Base-by-base conservation (phyloP, 1,140 invertebrate species). In the Megalopta genalis region DNA sequence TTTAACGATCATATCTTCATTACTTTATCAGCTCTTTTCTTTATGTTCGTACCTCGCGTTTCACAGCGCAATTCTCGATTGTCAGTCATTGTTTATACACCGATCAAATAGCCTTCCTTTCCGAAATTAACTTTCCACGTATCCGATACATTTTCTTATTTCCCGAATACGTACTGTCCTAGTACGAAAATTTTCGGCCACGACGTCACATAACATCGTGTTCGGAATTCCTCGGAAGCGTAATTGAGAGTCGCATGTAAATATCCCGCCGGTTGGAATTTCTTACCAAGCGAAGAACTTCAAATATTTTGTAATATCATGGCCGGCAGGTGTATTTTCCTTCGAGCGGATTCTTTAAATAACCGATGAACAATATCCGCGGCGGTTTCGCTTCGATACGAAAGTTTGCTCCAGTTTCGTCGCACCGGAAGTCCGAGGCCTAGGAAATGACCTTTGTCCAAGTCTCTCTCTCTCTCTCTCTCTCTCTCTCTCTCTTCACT, bases 361-460 rank as follows among this genome's bases (percentile, higher is more conserved):
- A 27, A 39, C 14, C 32, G 10, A 0, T 3, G 42, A 10, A 52
- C 42, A 21, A 60, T 52, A 32, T 62, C 3, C n/a, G 25, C n/a
- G 21, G 18, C 4, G 27, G 21, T 59, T 46, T 8, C 2, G 3
- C 49, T 39, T 63, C 54, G 9, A 42, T 57, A 7, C 54, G 0
- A 5, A 9, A 49, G n/a, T 64, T 68, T 57, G 23, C 27, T 18
- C 62, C 25, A 42, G 18, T 66, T 65, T 81, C 27, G 60, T 52
- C 39, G 14, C 25, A 27, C 18, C 42, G 14, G 37, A 62, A 70
- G 60, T 57, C 32, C 21, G 25, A 3, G 39, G 8, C 14, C 25
- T 39, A 18, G 37, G 54, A 60, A 67, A 49, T 46, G 32, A 68
- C 32, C 27, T 16, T 76, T 46, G 16, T n/a, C 25, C 18, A 39